Evolutionary conservation across 2,888 invertebrate genomes (phyloP), one percentile per base, ranked within the genome.

Genomic region (Lapara coniferarum): DNA sequence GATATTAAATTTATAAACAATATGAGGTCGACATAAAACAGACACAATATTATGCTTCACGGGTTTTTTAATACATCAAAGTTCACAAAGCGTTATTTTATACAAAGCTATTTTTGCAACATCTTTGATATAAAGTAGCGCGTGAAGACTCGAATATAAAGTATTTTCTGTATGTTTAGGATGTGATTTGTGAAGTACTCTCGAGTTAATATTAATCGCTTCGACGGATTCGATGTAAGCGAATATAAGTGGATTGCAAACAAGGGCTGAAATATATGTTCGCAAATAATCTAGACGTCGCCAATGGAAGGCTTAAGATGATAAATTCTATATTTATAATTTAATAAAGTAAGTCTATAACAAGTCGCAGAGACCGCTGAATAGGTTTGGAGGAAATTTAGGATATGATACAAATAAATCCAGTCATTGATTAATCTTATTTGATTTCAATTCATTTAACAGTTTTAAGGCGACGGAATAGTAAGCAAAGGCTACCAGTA

Each of bases 101-200:
- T 25, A 25, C 10, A n/a, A n/a, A 51, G 37, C 37, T 37, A 37
- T 37, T 37, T 37, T 51, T 5, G 3, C 10, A 12, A 25, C 12
- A 56, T 56, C 5, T 56, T 56, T 56, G 56, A 56, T 56, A 19
- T 56, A 56, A 56, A 56, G 56, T 13, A 56, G 5, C 56, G 56
- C 25, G 13, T 56, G 12, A 55, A 12, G 25, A 6, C 19, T 56
- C 13, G 13, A 56, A 56, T 56, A 56, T 56, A 56, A 30, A 25
- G 25, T 13, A 56, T 56, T 37, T 37, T 37, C 37, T 37, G 25
- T 56, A 25, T 56, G 56, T 30, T 56, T 56, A 56, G 56, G 56
- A 55, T 10, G 55, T n/a, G n/a, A n/a, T n/a, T n/a, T n/a, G n/a
- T 55, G 55, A 30, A 56, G 56, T 13, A 4, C 56, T 56, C 56